These are phyloP conservation scores for Brachirus orientalis DNA, from an alignment of 2,113 vertebrate genomes.

Conservation along the genomic window DNA sequence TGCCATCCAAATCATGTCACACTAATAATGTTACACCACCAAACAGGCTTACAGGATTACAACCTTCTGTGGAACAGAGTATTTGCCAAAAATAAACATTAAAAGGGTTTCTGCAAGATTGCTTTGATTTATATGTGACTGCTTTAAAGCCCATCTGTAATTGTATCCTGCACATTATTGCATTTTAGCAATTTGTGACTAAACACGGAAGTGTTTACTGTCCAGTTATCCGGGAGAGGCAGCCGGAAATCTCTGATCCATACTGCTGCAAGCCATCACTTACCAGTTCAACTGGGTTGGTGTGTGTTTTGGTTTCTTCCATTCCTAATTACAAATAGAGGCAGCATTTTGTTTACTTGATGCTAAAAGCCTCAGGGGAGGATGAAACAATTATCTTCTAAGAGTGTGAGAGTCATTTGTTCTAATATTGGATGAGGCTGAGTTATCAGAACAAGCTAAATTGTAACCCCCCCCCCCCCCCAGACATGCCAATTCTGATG, in stretches of 20 bases:
- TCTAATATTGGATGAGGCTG: constrained; percentile 64
- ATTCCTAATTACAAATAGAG: constrained; percentile 57
- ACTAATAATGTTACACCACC: constrained; percentile 69
- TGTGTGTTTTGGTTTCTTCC: constrained; percentile 31
- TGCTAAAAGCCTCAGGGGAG: constrained; percentile 45
- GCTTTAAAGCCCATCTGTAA: constrained; percentile 31
- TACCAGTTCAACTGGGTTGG: constrained; percentile 28
- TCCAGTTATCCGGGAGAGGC: constrained; percentile 43
- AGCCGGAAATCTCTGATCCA: constrained; percentile 47
- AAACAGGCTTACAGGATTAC: constrained; percentile 76
- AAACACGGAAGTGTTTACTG: constrained; percentile 41
- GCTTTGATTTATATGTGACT: constrained; percentile 39
- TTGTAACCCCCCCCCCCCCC: constrained; percentile 66
- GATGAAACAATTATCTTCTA: constrained; percentile 50
- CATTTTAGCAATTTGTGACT: constrained; percentile 12
- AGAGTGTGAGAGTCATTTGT: constrained; percentile 73
- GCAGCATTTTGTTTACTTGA: constrained; percentile 48
- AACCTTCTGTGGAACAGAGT: constrained; percentile 55
- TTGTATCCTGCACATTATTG: constrained; percentile 19
- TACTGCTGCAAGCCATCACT: constrained; percentile 42
- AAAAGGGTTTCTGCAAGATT: constrained; percentile 40
- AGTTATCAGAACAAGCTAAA: constrained; percentile 70
- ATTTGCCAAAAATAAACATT: constrained; percentile 66
- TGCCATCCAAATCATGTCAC: constrained; percentile 60
- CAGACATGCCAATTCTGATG: constrained; percentile 30